Percentiles rank a stretch among this genome's conserved stretches.
Conservation (phyloP, 2,797 vertebrate genomes). For the Chelon labrosus region DNA sequence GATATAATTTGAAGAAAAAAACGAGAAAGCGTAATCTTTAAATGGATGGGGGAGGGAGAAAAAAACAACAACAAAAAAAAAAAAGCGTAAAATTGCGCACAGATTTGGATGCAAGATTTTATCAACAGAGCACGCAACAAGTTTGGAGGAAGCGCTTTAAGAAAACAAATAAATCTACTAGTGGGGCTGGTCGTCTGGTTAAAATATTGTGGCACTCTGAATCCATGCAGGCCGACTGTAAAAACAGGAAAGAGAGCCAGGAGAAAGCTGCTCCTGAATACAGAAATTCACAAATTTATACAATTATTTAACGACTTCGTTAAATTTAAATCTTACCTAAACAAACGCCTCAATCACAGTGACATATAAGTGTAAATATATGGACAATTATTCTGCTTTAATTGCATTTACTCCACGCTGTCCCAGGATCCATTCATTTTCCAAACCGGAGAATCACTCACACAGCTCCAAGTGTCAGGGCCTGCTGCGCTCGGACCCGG, state of each 20-base stretch:
- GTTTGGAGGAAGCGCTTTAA: not conserved
- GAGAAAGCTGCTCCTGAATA: not conserved
- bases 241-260: not conserved
- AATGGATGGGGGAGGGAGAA: not conserved
- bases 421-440: conserved; percentile 43
- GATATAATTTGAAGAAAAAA: not conserved
- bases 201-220: not conserved
- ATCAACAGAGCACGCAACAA: not conserved
- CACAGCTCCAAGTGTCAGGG: conserved; percentile 19
- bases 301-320: conserved; percentile 3
- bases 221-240: not conserved
- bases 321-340: not conserved
- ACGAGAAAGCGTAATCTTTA: not conserved
- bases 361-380: conserved; percentile 5
- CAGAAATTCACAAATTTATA: not conserved
- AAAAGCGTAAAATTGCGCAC: not conserved
- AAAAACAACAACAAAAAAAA: not conserved
- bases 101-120: not conserved
- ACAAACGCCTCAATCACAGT: conserved; percentile 17
- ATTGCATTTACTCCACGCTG: conserved; percentile 32
- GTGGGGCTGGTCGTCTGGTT: not conserved
- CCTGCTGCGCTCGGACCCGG: conserved; percentile 20
- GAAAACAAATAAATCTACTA: not conserved
- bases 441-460: conserved; percentile 24
- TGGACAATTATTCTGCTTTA: conserved; percentile 16